Percentiles rank a stretch among this genome's conserved stretches.
phyloP scores from a whole-genome alignment of 1,140 invertebrate genomes.

The Semibalanus balanoides region DNA sequence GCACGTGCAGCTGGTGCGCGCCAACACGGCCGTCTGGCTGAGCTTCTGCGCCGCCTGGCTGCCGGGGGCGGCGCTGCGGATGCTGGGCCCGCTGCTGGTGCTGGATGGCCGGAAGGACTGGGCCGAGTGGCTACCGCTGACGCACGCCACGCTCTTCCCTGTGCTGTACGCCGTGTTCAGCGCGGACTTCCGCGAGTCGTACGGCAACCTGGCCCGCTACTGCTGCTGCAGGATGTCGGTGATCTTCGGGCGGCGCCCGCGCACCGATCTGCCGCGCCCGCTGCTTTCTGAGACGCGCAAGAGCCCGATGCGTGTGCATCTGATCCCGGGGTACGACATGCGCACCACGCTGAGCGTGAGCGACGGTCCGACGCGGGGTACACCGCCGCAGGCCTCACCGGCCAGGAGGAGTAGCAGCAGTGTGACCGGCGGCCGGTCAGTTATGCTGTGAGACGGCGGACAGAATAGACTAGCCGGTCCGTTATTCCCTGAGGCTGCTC shows the following conservation, averaged over 20 bases:
- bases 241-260: not conserved
- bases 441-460: not conserved
- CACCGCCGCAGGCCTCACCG: not conserved
- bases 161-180: not conserved
- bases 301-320: not conserved
- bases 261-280: not conserved
- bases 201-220: not conserved
- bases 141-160: not conserved
- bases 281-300: not conserved
- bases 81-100: not conserved
- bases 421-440: too few species aligned
- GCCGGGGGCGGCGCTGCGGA: not conserved
- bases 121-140: not conserved
- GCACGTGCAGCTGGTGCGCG: not conserved
- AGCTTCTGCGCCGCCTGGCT: not conserved
- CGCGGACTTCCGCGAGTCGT: slow-evolving; percentile 5
- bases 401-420: not conserved
- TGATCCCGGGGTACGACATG: not conserved
- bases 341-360: too few species aligned
- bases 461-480: too few species aligned
- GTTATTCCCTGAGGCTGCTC: too few species aligned
- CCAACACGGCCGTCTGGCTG: not conserved
- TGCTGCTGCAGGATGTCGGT: slow-evolving; percentile 2
- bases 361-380: not conserved
- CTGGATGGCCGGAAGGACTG: not conserved